These are phyloP conservation scores for Odontocolon sp. DNA, from an alignment of 2,888 invertebrate genomes.

Conservation along the genomic window DNA sequence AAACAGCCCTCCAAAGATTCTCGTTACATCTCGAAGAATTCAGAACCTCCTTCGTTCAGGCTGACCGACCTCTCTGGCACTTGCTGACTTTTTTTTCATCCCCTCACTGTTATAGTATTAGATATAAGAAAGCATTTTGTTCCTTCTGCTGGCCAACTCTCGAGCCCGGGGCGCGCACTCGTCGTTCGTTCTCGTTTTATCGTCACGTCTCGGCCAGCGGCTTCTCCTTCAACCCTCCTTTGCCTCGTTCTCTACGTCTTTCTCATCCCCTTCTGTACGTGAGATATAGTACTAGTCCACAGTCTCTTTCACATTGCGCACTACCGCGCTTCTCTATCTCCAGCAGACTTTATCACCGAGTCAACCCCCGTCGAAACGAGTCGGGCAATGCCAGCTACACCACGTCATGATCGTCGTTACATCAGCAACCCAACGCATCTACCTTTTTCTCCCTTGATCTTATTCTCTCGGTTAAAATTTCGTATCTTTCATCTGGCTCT, in stretches of 20 bases:
- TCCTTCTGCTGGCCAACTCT: slow-evolving; percentile 43
- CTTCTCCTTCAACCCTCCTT: slow-evolving; percentile 41
- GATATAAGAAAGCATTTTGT: slow-evolving; percentile 25
- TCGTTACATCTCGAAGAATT: not conserved
- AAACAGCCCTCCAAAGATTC: not conserved
- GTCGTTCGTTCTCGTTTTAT: slow-evolving; percentile 54
- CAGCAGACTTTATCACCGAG: slow-evolving; percentile 48
- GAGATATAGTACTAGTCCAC: slow-evolving; percentile 19
- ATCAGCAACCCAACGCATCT: slow-evolving; percentile 42
- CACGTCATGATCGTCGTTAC: slow-evolving; percentile 44
- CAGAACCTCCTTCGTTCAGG: not conserved
- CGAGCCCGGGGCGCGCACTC: slow-evolving; percentile 33
- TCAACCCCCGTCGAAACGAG: slow-evolving; percentile 32
- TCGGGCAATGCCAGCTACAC: slow-evolving; percentile 15
- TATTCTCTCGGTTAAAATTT: not conserved
- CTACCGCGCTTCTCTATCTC: slow-evolving; percentile 22
- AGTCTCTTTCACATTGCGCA: slow-evolving; percentile 8
- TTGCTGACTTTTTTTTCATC: not conserved
- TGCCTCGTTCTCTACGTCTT: slow-evolving; percentile 10
- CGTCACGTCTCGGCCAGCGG: slow-evolving; percentile 53
- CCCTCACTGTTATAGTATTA: not conserved
- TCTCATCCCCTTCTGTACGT: slow-evolving; percentile 1
- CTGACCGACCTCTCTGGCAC: not conserved
- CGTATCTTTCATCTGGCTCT: not conserved
- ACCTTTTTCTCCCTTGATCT: not conserved